A percentile compares a stretch with the other conserved stretches of the same genome.
Evolutionary conservation across 2,888 invertebrate species (phyloP).

Genomic region (Tanypteryx hageni): DNA sequence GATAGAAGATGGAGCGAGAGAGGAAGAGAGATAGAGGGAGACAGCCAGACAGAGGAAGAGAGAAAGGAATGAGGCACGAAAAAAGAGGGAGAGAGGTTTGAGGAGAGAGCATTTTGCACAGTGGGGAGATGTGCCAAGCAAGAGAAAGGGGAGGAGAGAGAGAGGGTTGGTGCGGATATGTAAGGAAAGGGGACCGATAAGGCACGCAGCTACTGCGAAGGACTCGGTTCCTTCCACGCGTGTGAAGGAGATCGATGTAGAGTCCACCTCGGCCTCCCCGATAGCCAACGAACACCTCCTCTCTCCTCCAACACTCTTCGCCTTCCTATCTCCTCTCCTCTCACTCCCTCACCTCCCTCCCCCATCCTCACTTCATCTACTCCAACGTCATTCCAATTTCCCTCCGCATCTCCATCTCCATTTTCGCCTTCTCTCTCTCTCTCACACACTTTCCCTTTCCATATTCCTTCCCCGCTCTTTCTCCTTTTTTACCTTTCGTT

Average conservation of each 20-base stretch:
- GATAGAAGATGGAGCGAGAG: not conserved
- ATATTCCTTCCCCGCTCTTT: too few relatives aligned
- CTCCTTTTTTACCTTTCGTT: too few relatives aligned
- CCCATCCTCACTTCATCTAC: not conserved
- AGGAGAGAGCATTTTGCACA: not conserved
- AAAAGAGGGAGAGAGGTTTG: too few relatives aligned
- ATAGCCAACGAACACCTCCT: constrained; percentile 14
- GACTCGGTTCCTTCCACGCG: not conserved
- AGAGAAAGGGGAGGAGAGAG: not conserved
- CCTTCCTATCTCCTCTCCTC: not conserved
- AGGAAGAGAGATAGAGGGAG: not conserved
- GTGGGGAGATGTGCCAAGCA: not conserved
- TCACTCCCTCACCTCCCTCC: not conserved
- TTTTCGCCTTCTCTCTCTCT: not conserved
- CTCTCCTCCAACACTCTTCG: not conserved
- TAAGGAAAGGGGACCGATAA: constrained; percentile 44
- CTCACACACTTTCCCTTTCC: too few relatives aligned
- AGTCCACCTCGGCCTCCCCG: not conserved
- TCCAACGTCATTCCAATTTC: constrained; percentile 9
- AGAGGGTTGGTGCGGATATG: not conserved
- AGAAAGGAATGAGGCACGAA: too few relatives aligned
- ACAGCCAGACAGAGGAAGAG: not conserved
- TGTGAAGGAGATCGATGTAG: not conserved
- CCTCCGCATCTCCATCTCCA: not conserved
- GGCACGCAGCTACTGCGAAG: constrained; percentile 46